Base-by-base conservation (phyloP, 2,888 invertebrate genomes). In the Loripinus fragilis region DNA sequence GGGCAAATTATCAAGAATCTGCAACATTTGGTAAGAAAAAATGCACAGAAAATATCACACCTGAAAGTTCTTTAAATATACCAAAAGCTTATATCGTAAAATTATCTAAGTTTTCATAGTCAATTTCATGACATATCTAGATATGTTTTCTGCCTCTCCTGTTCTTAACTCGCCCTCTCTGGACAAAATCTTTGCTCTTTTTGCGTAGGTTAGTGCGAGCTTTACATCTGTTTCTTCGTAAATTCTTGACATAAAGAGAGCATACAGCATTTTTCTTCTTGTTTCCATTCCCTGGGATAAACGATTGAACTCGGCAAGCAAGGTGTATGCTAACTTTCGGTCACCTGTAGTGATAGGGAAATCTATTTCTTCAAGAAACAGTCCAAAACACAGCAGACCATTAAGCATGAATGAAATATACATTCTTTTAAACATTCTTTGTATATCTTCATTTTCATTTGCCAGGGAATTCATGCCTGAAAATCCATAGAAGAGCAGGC, bases 251-350 rank as follows among this genome's bases (percentile, higher is more conserved):
- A 60, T 60, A 12, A 60, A 33, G 10, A 60, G 33, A 20, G 60
- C 60, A 20, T 60, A 60, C 1, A 60, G 33, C 60, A 60, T 60
- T 17, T 60, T 33, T 33, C 60, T 5, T 60, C 60, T 60, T 5
- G 60, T 60, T 20, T 60, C 60, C 60, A 60, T 60, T 2, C 60
- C 60, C 33, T 33, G 12, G 5, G 60, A 60, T 17, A 60, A 23
- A 2, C 33, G 30, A 17, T 60, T 33, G 17, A 60, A 60, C 17
- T 60, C 60, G 5, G 17, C 8, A 7, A 60, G 33, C 20, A 60
- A 33, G 5, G 33, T 33, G 17, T 20, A 15, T 17, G 60, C 60
- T 20, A 60, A 60, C 8, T 15, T 60, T 20, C n/a, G 10, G 28
- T 60, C 60, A 2, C 33, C 60, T 17, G 30, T 17, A 30, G 33